Base-by-base conservation (phyloP, 1,140 invertebrate genomes). In the Macrosteles quadrilineatus region DNA sequence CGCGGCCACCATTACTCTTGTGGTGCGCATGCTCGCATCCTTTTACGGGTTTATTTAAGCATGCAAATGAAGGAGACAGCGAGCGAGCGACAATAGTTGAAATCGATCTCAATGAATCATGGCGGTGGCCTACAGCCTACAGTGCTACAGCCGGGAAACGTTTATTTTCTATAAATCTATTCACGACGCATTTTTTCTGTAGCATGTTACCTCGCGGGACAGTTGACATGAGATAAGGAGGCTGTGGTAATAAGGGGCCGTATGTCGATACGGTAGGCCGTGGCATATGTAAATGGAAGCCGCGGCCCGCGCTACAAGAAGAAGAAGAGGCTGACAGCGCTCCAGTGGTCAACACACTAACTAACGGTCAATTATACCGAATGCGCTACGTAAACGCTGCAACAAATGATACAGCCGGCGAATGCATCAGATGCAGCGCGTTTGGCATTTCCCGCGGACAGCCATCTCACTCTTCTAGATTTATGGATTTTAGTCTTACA, bases 341-440 rank as follows among this genome's bases (percentile, higher is more conserved):
- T 32, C 59, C 57, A 32, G 29, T 32, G 32, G 59, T 40, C 59
- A 64, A 31, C 29, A 40, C 59, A 64, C 59, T 64, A 64, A 64
- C 59, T 64, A 64, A 64, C 59, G 59, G 59, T 64, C 59, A 64
- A 64, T 64, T 64, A 64, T 64, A 64, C 31, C 31, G n/a, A 25
- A 50, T 50, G 3, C 47, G 47, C 47, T 50, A 50, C 17, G 21
- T 50, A 50, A 50, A 50, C 21, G 47, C 47, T 9, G 47, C 47
- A 50, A 50, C 47, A 50, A 50, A 50, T 50, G 47, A 50, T 50
- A 50, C 17, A 6, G 21, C 17, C 6, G 17, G 47, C 17, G 47
- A 50, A 50, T 50, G 17, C 21, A 50, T 50, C 47, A 23, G 47
- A 50, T 36, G 32, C 4, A 36, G 32, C 32, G 32, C 32, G 32